These are phyloP conservation scores for Dryas iulia DNA, from an alignment of 1,140 invertebrate species.

Conservation along the genomic window DNA sequence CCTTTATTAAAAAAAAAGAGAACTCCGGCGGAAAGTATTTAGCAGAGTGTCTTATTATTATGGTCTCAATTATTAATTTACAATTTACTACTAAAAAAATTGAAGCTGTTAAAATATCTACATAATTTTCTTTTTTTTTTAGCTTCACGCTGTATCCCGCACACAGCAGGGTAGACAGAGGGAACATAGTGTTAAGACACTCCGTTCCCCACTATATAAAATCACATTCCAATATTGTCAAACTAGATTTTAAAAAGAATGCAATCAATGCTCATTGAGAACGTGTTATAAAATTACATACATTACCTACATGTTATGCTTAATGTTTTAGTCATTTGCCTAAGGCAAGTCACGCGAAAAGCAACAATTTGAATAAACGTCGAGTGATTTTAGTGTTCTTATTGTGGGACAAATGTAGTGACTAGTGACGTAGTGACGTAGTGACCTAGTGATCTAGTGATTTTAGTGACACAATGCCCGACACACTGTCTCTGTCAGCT, in stretches of 20 bases:
- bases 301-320: not conserved
- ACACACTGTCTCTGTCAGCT: slow-evolving; percentile 77
- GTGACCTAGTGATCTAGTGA: not conserved
- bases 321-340: not conserved
- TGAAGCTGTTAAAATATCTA: too few relatives aligned
- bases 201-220: too few relatives aligned
- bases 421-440: slow-evolving; percentile 1
- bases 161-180: too few relatives aligned
- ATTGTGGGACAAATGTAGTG: slow-evolving; percentile 12
- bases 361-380: not conserved
- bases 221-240: not conserved
- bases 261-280: not conserved
- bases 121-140: too few relatives aligned
- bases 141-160: too few relatives aligned
- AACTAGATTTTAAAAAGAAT: not conserved
- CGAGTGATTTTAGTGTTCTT: not conserved
- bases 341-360: slow-evolving; percentile 1
- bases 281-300: not conserved
- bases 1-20: too few relatives aligned
- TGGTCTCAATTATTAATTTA: too few relatives aligned
- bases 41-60: too few relatives aligned
- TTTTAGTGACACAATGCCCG: slow-evolving; percentile 59
- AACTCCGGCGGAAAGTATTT: too few relatives aligned
- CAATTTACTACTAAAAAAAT: too few relatives aligned
- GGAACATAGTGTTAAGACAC: too few relatives aligned